phyloP scores from a whole-genome alignment of 2,113 vertebrate species.

The Bujurquina vittata region DNA sequence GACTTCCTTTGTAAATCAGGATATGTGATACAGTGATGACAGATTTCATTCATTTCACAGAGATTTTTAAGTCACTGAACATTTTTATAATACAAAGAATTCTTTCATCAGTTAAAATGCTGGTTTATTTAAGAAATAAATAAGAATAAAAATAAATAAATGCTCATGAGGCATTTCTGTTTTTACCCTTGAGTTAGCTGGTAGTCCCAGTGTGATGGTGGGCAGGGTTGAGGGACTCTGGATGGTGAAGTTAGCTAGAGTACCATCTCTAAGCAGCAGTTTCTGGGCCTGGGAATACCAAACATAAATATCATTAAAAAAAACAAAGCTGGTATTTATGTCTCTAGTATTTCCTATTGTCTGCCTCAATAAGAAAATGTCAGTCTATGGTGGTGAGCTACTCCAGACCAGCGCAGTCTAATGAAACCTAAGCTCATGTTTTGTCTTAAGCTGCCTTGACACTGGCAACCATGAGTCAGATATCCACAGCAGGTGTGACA shows the following conservation, averaged over 20 bases:
- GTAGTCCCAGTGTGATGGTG: conserved; percentile 91
- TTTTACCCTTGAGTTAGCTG: conserved; percentile 87
- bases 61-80: not conserved
- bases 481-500: conserved; percentile 63
- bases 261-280: conserved; percentile 80
- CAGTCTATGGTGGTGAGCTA: not conserved
- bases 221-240: conserved; percentile 87
- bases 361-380: not conserved
- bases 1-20: not conserved
- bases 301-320: not conserved
- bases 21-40: not conserved
- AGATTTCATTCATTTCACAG: not conserved
- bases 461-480: conserved; percentile 30
- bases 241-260: conserved; percentile 84
- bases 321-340: too few species aligned
- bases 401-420: not conserved
- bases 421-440: conserved; percentile 26
- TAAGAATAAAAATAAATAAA: not conserved
- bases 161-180: not conserved
- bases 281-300: conserved; percentile 75
- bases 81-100: not conserved
- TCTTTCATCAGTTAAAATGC: too few species aligned
- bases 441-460: not conserved
- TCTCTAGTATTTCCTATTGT: not conserved
- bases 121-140: too few species aligned